Conservation (phyloP, 2,888 invertebrate species). For the Tenthredo scrophulariae region DNA sequence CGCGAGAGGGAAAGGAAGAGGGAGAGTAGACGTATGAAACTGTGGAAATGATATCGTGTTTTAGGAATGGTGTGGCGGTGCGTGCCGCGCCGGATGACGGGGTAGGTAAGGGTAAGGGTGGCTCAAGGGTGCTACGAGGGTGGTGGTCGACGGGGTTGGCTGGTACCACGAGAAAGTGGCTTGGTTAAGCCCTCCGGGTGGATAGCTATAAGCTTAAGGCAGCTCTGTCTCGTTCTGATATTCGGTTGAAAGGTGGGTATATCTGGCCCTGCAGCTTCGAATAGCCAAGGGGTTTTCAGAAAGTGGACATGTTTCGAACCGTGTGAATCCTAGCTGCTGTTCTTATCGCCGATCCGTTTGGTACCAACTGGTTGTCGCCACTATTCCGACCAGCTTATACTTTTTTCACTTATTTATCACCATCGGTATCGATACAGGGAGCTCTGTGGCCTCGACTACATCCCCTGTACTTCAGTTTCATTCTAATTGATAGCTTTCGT, state of each 20-base stretch:
- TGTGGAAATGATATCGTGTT: slow-evolving; percentile 56
- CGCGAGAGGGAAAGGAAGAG: background rate
- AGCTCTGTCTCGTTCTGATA: slow-evolving; percentile 41
- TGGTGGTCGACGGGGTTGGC: slow-evolving; percentile 37
- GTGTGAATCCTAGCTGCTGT: slow-evolving; percentile 2
- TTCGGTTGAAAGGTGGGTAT: background rate
- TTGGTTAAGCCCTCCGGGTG: slow-evolving; percentile 47
- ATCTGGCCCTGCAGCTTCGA: background rate
- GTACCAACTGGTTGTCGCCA: background rate
- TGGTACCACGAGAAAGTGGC: slow-evolving; percentile 50
- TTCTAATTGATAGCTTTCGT: background rate
- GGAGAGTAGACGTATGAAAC: slow-evolving; percentile 51
- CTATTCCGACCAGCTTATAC: background rate
- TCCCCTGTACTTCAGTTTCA: background rate
- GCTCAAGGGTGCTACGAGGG: slow-evolving; percentile 17
- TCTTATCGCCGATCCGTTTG: background rate
- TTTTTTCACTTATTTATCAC: background rate
- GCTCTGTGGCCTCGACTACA: background rate
- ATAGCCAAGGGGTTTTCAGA: background rate
- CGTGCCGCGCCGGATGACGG: slow-evolving; percentile 44
- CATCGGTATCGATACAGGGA: background rate
- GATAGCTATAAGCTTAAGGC: slow-evolving; percentile 11
- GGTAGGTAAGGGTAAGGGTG: slow-evolving; percentile 17
- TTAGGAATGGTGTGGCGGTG: slow-evolving; percentile 49
- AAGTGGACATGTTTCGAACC: slow-evolving; percentile 17